A percentile compares a stretch with the other conserved stretches of the same genome.
phyloP scores from a whole-genome alignment of 1,140 invertebrate genomes.

The Carposina sasakii region DNA sequence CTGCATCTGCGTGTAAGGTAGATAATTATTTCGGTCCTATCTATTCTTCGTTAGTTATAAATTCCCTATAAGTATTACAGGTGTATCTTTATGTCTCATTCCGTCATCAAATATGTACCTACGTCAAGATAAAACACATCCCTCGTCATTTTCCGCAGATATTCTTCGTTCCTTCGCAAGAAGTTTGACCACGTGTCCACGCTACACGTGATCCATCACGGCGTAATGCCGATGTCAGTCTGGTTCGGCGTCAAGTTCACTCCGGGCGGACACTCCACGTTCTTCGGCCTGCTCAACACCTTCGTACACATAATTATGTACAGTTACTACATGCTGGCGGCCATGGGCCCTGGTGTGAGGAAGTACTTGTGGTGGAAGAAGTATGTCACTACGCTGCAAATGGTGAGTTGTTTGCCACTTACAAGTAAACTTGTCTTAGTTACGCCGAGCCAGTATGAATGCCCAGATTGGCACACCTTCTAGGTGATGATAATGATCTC shows the following conservation, averaged over 20 bases:
- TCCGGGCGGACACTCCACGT: slow-evolving; percentile 89
- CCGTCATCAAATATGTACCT: too few relatives aligned
- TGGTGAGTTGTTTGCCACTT: slow-evolving; percentile 81
- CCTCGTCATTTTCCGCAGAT: too few relatives aligned
- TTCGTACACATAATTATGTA: slow-evolving; percentile 93
- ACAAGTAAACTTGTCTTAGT: too few relatives aligned
- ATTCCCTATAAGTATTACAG: too few relatives aligned
- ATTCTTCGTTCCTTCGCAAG: slow-evolving; percentile 94
- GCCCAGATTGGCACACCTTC: too few relatives aligned
- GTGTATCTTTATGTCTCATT: too few relatives aligned
- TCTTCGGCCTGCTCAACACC: slow-evolving; percentile 89
- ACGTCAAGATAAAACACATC: too few relatives aligned
- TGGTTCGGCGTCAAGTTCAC: slow-evolving; percentile 98
- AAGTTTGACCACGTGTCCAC: slow-evolving; percentile 95
- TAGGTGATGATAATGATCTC: too few relatives aligned
- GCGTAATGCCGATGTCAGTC: slow-evolving; percentile 95
- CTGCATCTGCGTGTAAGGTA: too few relatives aligned
- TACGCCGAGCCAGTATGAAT: too few relatives aligned
- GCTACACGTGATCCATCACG: slow-evolving; percentile 97
- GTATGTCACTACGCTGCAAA: slow-evolving; percentile 90
- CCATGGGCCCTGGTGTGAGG: slow-evolving; percentile 87
- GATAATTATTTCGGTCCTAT: too few relatives aligned
- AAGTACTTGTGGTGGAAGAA: slow-evolving; percentile 95
- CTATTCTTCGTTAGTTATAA: too few relatives aligned
- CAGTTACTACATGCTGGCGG: slow-evolving; percentile 88